Base-by-base conservation (phyloP, 2,113 vertebrate species). In the Colistium nudipinnis region DNA sequence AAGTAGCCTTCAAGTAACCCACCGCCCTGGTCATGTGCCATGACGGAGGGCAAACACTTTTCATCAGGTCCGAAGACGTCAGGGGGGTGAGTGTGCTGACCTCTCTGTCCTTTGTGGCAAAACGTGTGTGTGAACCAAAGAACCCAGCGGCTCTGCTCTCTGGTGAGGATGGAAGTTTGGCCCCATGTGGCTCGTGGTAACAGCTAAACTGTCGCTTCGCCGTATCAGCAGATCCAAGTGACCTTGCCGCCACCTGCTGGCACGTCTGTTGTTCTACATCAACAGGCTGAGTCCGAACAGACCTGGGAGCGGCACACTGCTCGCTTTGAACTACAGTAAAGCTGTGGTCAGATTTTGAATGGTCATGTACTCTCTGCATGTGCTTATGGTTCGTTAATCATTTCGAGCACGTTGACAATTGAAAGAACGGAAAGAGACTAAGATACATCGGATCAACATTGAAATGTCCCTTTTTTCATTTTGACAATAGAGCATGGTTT, bases 171-270 rank as follows among this genome's bases (percentile, higher is more conserved):
- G 39, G 68, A 52, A 41, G 14, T 48, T 22, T n/a, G 19, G 10
- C 52, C 47, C 64, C 38, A 45, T 14, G 25, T 73, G 63, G 3
- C 60, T 49, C 59, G 24, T 12, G 20, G 19, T 60, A n/a, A 24
- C 20, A 4, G 19, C 28, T 27, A 16, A 3, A 47, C 33, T 9
- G 31, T 27, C n/a, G 7, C 12, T 25, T 30, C 2, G 3, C 17
- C 33, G 3, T 5, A 20, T 56, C 8, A 3, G 49, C 31, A 7
- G 17, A 1, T 20, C 7, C 5, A 44, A 53, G 61, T 22, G 16
- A 56, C 11, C 71, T 44, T 86, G 78, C 80, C 76, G 86, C 82
- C 85, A 82, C 30, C 86, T 89, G 53, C 57, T 63, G 89, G 83
- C 60, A n/a, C 0, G 3, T 38, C 2, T 45, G 4, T 30, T 14